phyloP scores from a whole-genome alignment of 2,797 vertebrate species.

The Morelia viridis region DNA sequence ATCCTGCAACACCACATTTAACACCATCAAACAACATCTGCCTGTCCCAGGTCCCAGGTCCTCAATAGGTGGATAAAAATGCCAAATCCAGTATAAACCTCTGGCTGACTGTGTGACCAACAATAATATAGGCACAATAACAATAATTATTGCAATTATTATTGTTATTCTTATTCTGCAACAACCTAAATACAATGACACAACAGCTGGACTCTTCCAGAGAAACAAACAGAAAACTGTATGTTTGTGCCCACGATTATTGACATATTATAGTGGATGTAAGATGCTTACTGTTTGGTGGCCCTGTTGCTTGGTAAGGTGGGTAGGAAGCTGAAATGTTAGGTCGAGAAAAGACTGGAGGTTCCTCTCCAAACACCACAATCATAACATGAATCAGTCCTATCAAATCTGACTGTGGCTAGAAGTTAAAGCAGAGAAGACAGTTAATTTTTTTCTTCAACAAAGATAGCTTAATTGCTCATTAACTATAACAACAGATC shows the following conservation, averaged over 20 bases:
- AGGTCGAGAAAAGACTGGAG: conserved; percentile 95
- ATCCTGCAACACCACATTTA: background rate
- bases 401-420: conserved; percentile 95
- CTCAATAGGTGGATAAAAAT: background rate
- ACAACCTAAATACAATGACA: background rate
- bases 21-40: background rate
- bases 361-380: conserved; percentile 96
- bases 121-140: background rate
- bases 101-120: background rate
- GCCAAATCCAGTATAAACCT: background rate
- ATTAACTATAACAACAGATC: rapidly evolving
- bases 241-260: background rate
- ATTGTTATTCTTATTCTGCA: background rate
- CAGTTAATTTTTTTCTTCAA: background rate
- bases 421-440: conserved; percentile 47
- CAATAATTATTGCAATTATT: background rate
- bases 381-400: conserved; percentile 99
- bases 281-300: conserved; percentile 87
- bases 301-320: conserved; percentile 90
- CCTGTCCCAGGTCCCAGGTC: background rate
- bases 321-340: conserved; percentile 83
- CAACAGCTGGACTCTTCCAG: background rate
- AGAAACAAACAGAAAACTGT: background rate
- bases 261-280: background rate
- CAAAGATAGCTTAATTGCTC: background rate